These are phyloP conservation scores for Bergia sp. DNA, from an alignment of 92 coral and sea anemone species.

Conservation along the genomic window DNA sequence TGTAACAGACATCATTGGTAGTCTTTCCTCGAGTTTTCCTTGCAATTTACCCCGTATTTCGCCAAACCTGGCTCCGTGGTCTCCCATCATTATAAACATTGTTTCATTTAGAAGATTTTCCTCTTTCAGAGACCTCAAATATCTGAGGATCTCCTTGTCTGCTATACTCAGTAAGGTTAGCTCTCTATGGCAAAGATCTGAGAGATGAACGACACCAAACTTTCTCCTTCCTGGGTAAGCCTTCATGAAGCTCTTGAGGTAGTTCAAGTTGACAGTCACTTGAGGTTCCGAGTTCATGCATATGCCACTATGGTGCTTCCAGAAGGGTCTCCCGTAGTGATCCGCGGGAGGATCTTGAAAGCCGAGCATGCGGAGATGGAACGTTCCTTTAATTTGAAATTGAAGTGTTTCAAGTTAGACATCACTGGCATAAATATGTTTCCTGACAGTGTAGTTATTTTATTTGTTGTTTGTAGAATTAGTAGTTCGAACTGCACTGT, in stretches of 20 bases:
- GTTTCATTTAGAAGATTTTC: slow-evolving; percentile 72
- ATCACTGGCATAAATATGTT: too few relatives aligned
- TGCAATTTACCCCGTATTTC: slow-evolving; percentile 69
- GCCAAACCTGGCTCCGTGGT: slow-evolving; percentile 80
- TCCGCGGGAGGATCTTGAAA: slow-evolving; percentile 74
- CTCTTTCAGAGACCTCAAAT: slow-evolving; percentile 54
- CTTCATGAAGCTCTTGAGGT: slow-evolving; percentile 78
- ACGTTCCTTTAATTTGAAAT: slow-evolving; percentile 48
- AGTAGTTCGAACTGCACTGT: too few relatives aligned
- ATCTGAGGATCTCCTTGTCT: slow-evolving; percentile 53
- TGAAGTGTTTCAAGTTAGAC: too few relatives aligned
- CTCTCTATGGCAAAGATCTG: slow-evolving; percentile 67
- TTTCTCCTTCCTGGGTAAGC: slow-evolving; percentile 73
- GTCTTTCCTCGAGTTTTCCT: slow-evolving; percentile 77
- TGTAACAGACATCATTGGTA: slow-evolving; percentile 80
- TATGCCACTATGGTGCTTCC: slow-evolving; percentile 29
- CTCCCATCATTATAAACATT: slow-evolving; percentile 75
- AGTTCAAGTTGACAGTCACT: slow-evolving; percentile 59
- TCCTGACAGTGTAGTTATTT: too few relatives aligned
- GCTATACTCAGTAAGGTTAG: slow-evolving; percentile 60
- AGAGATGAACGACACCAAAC: slow-evolving; percentile 65
- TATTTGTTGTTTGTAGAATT: too few relatives aligned
- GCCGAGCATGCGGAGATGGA: slow-evolving; percentile 61
- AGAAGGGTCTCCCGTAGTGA: slow-evolving; percentile 69
- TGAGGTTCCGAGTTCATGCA: slow-evolving; percentile 42